These are phyloP conservation scores for Paragorgia papillata DNA, from an alignment of 92 coral and sea anemone genomes.

Conservation along the genomic window DNA sequence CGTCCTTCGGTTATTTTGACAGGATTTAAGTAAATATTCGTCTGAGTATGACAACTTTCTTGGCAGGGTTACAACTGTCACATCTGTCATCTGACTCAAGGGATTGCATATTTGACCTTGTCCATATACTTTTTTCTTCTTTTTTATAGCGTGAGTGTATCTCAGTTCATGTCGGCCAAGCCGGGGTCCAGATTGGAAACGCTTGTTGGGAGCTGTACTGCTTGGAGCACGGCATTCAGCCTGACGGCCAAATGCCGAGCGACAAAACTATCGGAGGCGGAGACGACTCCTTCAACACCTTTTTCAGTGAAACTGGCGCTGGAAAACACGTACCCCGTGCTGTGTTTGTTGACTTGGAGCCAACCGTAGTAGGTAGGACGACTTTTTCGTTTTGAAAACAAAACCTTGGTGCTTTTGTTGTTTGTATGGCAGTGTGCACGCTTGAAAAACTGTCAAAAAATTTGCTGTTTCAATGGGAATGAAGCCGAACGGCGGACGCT, in stretches of 20 bases:
- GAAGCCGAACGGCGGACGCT: not conserved
- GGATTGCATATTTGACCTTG: too few relatives aligned
- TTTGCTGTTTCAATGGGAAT: not conserved
- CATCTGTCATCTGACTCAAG: not conserved
- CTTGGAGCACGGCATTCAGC: constrained; percentile 94
- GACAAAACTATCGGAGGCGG: constrained; percentile 79
- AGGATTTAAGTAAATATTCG: not conserved
- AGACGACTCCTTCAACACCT: constrained; percentile 95
- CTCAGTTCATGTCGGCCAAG: constrained; percentile 95
- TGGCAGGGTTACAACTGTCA: not conserved
- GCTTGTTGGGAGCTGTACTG: constrained; percentile 99
- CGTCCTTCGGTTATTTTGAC: not conserved
- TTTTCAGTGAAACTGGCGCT: constrained; percentile 96
- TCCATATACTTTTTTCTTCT: not conserved
- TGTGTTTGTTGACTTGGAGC: constrained; percentile 94
- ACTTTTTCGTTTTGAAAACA: not conserved
- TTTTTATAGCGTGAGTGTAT: constrained; percentile 87
- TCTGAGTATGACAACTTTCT: too few relatives aligned
- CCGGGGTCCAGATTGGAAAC: constrained; percentile 96
- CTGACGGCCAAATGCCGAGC: constrained; percentile 93
- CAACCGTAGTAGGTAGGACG: constrained; percentile 88
- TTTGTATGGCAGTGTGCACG: too few relatives aligned
- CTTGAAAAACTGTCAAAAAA: not conserved
- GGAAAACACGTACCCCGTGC: constrained; percentile 97
- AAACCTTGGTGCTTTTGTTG: not conserved